Evolutionary conservation across 2,797 vertebrate genomes (phyloP).

Genomic region (Esox masquinongy): DNA sequence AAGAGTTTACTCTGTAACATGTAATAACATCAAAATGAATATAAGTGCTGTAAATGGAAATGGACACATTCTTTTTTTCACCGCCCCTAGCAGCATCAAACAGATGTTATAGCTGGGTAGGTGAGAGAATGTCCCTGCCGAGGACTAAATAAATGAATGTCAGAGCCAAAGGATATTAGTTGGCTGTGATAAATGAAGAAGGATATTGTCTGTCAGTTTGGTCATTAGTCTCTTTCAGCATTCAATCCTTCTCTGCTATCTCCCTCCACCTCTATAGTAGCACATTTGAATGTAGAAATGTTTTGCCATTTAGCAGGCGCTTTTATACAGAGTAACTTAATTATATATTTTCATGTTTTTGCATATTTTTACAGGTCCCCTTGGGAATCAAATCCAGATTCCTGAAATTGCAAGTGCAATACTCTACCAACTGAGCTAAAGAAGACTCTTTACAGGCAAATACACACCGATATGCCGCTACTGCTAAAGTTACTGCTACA

Average conservation of each 20-base stretch:
- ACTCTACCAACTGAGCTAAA: no score
- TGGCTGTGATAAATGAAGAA: constrained; percentile 75
- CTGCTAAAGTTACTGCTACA: not conserved
- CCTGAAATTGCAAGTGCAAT: no score
- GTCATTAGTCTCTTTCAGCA: constrained; percentile 54
- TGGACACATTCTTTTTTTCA: not conserved
- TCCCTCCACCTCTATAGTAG: not conserved
- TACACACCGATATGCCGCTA: not conserved
- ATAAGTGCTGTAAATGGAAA: not conserved
- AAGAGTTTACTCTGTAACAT: not conserved
- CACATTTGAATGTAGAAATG: no score
- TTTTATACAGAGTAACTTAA: no score
- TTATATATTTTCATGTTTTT: no score
- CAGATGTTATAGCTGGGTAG: constrained; percentile 25
- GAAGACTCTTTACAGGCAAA: not conserved
- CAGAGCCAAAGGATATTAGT: constrained; percentile 62
- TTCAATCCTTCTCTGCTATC: constrained; percentile 17
- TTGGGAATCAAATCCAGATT: no score
- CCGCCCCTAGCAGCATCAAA: not conserved
- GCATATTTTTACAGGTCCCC: no score
- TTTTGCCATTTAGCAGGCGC: no score
- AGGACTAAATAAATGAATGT: constrained; percentile 71
- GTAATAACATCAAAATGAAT: not conserved
- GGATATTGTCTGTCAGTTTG: constrained; percentile 65
- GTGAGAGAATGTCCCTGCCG: constrained; percentile 28